Conservation (phyloP, 2,797 vertebrate genomes). For the Odontamblyopus lacepedii region DNA sequence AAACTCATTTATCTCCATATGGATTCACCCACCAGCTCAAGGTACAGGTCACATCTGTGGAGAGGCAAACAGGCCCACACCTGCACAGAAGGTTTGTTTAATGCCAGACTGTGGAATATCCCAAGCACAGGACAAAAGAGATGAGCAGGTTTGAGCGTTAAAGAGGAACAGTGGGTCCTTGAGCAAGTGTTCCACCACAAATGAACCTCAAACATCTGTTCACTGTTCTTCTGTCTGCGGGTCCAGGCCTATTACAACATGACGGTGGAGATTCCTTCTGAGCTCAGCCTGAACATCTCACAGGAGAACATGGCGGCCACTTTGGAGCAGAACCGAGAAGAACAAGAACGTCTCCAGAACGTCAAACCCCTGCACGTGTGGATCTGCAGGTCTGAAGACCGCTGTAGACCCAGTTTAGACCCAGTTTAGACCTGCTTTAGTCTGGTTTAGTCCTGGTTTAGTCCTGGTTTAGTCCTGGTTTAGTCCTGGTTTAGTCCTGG, state of each 20-base stretch:
- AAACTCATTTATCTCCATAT: too few species aligned
- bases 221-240: background rate
- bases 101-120: too few species aligned
- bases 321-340: slow-evolving; percentile 65
- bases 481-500: background rate
- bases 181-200: too few species aligned
- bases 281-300: slow-evolving; percentile 80
- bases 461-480: background rate
- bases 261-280: slow-evolving; percentile 77
- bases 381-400: slow-evolving; percentile 84
- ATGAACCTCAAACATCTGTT: too few species aligned
- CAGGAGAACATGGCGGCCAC: slow-evolving; percentile 81
- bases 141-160: too few species aligned
- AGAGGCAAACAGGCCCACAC: too few species aligned
- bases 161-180: too few species aligned
- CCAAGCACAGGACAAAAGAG: too few species aligned
- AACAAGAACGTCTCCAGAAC: slow-evolving; percentile 48
- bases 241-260: slow-evolving; percentile 84
- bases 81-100: too few species aligned
- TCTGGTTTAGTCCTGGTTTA: background rate
- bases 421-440: background rate
- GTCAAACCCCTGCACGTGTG: slow-evolving; percentile 83
- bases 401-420: background rate
- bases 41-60: too few species aligned
- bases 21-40: too few species aligned